phyloP scores from a whole-genome alignment of 2,888 invertebrate species.

The Conus canariensis region DNA sequence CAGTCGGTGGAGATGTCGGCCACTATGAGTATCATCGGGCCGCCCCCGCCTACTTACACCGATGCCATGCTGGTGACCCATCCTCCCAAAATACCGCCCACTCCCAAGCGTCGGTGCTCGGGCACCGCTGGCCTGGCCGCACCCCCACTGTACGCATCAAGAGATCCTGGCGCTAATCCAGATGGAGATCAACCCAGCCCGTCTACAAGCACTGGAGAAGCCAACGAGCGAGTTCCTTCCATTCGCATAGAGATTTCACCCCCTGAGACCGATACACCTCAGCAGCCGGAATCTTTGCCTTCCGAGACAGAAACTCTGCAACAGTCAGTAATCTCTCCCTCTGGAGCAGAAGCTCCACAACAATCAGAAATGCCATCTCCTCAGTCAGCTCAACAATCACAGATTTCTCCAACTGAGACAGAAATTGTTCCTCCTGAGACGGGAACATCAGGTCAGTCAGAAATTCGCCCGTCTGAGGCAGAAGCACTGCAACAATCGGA shows the following conservation, averaged over 20 bases:
- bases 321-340: neutral
- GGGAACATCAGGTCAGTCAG: neutral
- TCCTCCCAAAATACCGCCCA: neutral
- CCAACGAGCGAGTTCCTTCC: neutral
- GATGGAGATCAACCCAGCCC: neutral
- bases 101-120: neutral
- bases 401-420: neutral
- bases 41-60: constrained; percentile 24
- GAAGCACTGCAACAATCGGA: neutral
- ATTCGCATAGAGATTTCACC: constrained; percentile 6
- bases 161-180: neutral
- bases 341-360: neutral
- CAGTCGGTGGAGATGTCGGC: neutral
- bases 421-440: neutral
- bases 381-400: neutral
- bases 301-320: neutral
- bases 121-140: neutral
- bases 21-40: neutral
- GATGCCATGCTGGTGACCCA: constrained; percentile 34
- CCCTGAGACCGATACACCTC: neutral
- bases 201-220: neutral
- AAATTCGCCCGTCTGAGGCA: neutral
- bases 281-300: neutral
- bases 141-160: constrained; percentile 28
- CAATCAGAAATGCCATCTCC: neutral